Evolutionary conservation across 2,113 vertebrate species (phyloP).

Genomic region (Anolis carolinensis): DNA sequence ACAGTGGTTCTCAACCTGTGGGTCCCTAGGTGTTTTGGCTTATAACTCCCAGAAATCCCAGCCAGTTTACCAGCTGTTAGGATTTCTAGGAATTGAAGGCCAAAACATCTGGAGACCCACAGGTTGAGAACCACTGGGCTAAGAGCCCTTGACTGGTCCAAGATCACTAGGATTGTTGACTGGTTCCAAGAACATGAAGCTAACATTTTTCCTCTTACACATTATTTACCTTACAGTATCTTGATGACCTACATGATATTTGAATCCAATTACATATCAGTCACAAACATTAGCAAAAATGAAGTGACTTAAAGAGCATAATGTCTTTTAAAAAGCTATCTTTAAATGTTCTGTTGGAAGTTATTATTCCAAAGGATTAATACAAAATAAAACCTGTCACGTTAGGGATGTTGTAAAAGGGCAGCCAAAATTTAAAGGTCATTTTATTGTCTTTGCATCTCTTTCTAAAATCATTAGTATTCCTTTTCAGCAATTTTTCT

Average conservation of each 20-base stretch:
- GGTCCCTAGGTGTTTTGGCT: no score
- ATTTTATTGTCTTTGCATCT: slow-evolving; percentile 63
- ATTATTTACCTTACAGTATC: background rate
- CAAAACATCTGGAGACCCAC: no score
- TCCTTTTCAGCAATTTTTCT: slow-evolving; percentile 43
- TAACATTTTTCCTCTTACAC: background rate
- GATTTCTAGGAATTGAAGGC: no score
- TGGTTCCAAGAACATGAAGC: no score
- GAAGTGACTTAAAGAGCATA: background rate
- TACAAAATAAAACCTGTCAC: slow-evolving; percentile 46
- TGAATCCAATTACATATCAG: slow-evolving; percentile 9
- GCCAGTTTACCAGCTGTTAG: no score
- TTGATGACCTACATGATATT: background rate
- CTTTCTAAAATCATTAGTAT: slow-evolving; percentile 60
- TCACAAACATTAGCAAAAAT: slow-evolving; percentile 1
- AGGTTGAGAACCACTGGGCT: no score
- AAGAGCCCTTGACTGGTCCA: background rate
- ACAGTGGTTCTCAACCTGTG: no score
- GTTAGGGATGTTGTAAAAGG: slow-evolving; percentile 53
- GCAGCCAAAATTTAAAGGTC: slow-evolving; percentile 38
- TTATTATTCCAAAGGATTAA: slow-evolving; percentile 59
- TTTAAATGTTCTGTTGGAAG: slow-evolving; percentile 54
- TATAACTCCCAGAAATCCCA: no score
- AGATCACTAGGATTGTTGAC: no score
- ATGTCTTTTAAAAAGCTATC: slow-evolving; percentile 24